These are phyloP conservation scores for Hyalella azteca DNA, from an alignment of 2,888 invertebrate species.

Conservation along the genomic window DNA sequence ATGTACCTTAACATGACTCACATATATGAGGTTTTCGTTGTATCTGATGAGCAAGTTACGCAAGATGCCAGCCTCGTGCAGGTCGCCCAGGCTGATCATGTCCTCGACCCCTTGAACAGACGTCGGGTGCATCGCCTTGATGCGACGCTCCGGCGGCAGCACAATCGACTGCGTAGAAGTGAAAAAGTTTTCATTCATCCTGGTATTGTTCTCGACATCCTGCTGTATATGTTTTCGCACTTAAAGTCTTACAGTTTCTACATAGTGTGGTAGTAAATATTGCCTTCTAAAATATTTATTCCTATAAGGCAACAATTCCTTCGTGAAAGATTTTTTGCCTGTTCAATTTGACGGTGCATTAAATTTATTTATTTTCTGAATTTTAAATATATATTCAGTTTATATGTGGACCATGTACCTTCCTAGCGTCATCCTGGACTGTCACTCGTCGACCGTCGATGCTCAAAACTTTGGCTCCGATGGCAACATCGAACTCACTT, in stretches of 20 bases:
- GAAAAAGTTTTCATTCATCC: not conserved
- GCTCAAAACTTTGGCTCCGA: slow-evolving; percentile 94
- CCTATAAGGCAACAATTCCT: no score
- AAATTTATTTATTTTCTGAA: no score
- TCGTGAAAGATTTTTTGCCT: no score
- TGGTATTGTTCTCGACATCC: no score
- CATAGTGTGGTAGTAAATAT: no score
- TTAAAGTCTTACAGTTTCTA: no score
- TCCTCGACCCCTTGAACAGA: slow-evolving; percentile 98
- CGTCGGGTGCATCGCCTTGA: slow-evolving; percentile 96
- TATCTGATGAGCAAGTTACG: slow-evolving; percentile 96
- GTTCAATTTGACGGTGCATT: no score
- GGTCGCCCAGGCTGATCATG: slow-evolving; percentile 98
- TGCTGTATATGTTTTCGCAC: no score
- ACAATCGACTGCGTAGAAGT: slow-evolving; percentile 78
- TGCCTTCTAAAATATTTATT: no score
- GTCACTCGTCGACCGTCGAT: slow-evolving; percentile 93
- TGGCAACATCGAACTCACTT: slow-evolving; percentile 96
- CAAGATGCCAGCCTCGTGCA: slow-evolving; percentile 98
- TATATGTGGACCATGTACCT: no score
- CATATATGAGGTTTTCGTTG: slow-evolving; percentile 98
- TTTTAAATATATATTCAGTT: no score
- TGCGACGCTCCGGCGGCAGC: slow-evolving; percentile 92
- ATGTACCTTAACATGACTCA: slow-evolving; percentile 85
- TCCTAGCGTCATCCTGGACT: slow-evolving; percentile 95